Base-by-base conservation (phyloP, 2,113 vertebrate genomes). In the Aegotheles bennettii region DNA sequence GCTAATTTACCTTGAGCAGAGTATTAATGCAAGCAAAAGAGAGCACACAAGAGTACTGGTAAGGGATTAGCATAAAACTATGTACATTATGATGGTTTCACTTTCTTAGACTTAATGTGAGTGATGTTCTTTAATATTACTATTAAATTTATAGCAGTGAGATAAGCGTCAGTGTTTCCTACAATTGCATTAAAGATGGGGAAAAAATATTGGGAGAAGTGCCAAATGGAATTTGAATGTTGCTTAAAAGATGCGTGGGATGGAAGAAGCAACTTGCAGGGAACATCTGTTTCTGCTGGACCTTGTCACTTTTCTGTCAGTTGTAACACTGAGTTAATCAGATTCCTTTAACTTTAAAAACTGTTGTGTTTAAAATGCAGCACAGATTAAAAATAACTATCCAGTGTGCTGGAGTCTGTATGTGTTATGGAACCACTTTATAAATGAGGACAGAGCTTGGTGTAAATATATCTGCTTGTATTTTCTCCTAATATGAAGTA, bases 231-330 rank as follows among this genome's bases (percentile, higher is more conserved):
- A 96, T 97, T 90, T 95, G 97, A 97, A 97, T 93, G 70, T 84
- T 84, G 78, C 81, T 95, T 91, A 94, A 93, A 90, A 96, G 63
- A 60, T 5, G 96, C 45, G 76, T 92, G 94, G 95, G 94, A 89
- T 94, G 95, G 94, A 96, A 97, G 88, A 95, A 94, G 93, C 81
- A 68, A 94, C 95, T 91, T 80, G 80, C 84, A 95, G 83, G 92
- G 93, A 97, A 95, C 97, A 97, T 94, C 97, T 97, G 97, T 96
- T 97, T 95, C 65, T 69, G 38, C 95, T 76, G 95, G 96, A 94
- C 95, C 93, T 95, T 92, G 94, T 91, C 35, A 63, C 71, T 93
- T 87, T 87, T 77, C 73, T 75, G 74, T 97, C 93, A 96, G 94
- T 94, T 92, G 89, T 90, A 93, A 71, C 83, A 86, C 69, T 10